Base-by-base conservation (phyloP, 2,797 vertebrate genomes). In the Squalus acanthias region DNA sequence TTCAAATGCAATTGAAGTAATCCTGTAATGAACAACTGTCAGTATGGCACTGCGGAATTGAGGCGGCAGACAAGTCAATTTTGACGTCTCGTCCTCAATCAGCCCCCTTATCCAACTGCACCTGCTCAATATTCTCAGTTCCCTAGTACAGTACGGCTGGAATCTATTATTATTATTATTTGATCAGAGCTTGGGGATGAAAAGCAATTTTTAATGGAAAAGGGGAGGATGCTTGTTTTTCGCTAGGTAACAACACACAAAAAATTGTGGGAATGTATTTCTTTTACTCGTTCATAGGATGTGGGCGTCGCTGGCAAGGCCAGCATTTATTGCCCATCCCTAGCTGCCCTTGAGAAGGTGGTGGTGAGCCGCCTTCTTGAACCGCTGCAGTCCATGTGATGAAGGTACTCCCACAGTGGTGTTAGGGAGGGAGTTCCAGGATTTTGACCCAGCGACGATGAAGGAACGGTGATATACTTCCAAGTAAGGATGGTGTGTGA, bases 11-110 rank as follows among this genome's bases (percentile, higher is more conserved):
- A 29, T 95, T 72, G 10, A 72, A 72, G 24, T 46, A 95, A 95
- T 92, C 89, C 60, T 63, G 89, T 29, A 29, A 95, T 70, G 93
- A 74, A 95, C 46, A 70, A 95, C 93, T 95, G 93, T n/a, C 39
- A 95, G 63, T n/a, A n/a, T 13, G 26, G 50, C 24, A 95, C 29
- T 76, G 50, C 6, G 26, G 26, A 95, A 95, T 72, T 57, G 57
- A 72, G 94, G 9, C 46, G 53, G n/a, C 24, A 95, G 15, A 33
- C 24, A 72, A 46, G 46, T 50, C 69, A 74, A 53, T 74, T 57
- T 92, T 1, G 13, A 60, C 8, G 60, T 6, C 33, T 17, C 0
- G 26, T 92, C 13, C 39, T 33, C 69, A 8, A 29, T 74, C 93
- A 95, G 22, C 33, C 33, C 60, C 60, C 89, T 39, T 17, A n/a